Evolutionary conservation across 2,113 vertebrate species (phyloP), one percentile per base, ranked within the genome.

Genomic region (Eupsittula cactorum): DNA sequence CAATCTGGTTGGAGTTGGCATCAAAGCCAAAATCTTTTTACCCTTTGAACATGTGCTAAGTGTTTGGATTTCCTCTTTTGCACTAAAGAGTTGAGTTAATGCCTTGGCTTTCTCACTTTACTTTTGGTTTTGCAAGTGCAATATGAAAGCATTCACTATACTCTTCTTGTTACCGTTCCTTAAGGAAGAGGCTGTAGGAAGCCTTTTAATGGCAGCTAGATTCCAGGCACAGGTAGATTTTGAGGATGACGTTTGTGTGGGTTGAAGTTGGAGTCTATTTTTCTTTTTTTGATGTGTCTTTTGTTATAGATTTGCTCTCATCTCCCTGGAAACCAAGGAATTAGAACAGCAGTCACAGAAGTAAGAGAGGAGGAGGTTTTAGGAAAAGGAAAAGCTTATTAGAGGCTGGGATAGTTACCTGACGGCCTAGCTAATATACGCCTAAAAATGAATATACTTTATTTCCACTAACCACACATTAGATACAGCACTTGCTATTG

Each of bases 311-410:
- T 87, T 31, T 77, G 25, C 41, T 93, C 68, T 74, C 28, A 92
- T 93, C 85, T 94, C 94, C 90, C 29, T 96, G 93, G 96, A 95
- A 96, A 96, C 94, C 69, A 55, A 88, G 70, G 85, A 85, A 37
- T 47, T 73, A 35, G 78, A 91, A 25, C 47, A 63, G 67, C 75
- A 91, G 70, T 59, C 27, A 37, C 16, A 68, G 55, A 73, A 88
- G 57, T 55, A 41, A 80, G 41, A 81, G 73, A 83, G 55, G 68
- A 63, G 52, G 21, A 35, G 42, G 28, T 78, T 84, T 91, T 73
- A 88, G 64, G 82, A 16, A 27, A 90, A 65, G 35, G 33, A 62
- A 55, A 73, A 65, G 46, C 60, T 63, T 67, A 3, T 15, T 62
- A 62, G n/a, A 27, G n/a, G 20, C 65, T 65, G 23, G 49, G n/a